Evolutionary conservation across 2,797 vertebrate species (phyloP).

Genomic region (Gallinago nigripennis): DNA sequence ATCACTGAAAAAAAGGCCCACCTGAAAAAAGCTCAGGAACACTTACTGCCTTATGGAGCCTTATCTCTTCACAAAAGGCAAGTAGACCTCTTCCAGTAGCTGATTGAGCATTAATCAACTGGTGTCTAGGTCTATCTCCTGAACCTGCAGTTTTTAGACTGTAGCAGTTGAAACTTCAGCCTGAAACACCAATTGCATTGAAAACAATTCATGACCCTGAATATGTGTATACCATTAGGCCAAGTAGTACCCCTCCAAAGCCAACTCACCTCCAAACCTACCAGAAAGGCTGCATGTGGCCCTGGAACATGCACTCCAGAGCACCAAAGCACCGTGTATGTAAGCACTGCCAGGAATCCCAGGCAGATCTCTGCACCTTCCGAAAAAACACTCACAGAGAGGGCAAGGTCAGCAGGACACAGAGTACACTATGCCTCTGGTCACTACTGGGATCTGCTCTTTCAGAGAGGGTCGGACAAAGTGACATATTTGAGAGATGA

Average conservation of each 20-base stretch:
- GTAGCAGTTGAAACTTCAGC: background rate
- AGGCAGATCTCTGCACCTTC: background rate
- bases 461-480: background rate
- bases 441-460: background rate
- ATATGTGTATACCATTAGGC: background rate
- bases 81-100: background rate
- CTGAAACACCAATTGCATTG: background rate
- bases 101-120: background rate
- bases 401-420: background rate
- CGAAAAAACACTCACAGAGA: background rate
- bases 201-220: background rate
- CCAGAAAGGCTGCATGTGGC: background rate
- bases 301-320: background rate
- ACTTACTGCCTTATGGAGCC: background rate
- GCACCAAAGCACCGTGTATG: accelerated
- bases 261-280: background rate
- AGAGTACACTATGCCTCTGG: background rate
- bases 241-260: background rate
- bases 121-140: background rate
- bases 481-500: background rate
- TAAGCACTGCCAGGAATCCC: background rate
- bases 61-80: background rate
- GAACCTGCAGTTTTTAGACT: background rate
- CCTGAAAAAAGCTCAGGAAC: background rate
- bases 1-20: accelerated